Percentiles rank a stretch among this genome's conserved stretches.
Conservation (phyloP, 2,888 invertebrate genomes). For the Hypena proboscidalis region DNA sequence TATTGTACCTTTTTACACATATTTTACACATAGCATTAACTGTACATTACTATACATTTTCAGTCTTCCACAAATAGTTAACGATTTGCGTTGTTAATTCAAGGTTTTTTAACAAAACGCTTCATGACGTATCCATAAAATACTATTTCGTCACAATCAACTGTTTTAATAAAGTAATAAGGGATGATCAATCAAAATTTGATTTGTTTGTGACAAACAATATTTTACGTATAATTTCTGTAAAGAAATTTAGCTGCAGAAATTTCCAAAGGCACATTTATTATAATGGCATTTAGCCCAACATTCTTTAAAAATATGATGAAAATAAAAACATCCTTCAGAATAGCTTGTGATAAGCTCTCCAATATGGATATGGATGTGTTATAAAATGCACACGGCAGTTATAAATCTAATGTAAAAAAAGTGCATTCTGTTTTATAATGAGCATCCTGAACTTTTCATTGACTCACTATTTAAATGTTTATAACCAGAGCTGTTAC, state of each 20-base stretch:
- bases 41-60: conserved; percentile 70
- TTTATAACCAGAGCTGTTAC: conserved; percentile 35
- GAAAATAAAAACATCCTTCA: conserved; percentile 20
- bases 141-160: conserved; percentile 60
- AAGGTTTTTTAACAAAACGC: conserved; percentile 30
- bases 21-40: conserved; percentile 68
- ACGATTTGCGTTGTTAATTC: conserved; percentile 41
- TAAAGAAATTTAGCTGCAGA: conserved; percentile 43
- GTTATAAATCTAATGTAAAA: too few species aligned
- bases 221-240: conserved; percentile 54
- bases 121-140: conserved; percentile 47
- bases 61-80: conserved; percentile 68
- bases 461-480: conserved; percentile 47
- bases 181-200: conserved; percentile 10
- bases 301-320: conserved; percentile 22
- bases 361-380: conserved; percentile 19
- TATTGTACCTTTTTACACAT: conserved; percentile 71
- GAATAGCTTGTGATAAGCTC: conserved; percentile 23
- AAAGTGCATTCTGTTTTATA: conserved; percentile 55
- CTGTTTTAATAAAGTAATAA: conserved; percentile 22
- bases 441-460: conserved; percentile 78
- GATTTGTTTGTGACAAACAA: conserved; percentile 54
- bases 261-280: conserved; percentile 69
- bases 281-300: conserved; percentile 60
- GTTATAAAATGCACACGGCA: conserved; percentile 56